Base-by-base conservation (phyloP, 1,140 invertebrate species). In the Aphelenchoides besseyi region DNA sequence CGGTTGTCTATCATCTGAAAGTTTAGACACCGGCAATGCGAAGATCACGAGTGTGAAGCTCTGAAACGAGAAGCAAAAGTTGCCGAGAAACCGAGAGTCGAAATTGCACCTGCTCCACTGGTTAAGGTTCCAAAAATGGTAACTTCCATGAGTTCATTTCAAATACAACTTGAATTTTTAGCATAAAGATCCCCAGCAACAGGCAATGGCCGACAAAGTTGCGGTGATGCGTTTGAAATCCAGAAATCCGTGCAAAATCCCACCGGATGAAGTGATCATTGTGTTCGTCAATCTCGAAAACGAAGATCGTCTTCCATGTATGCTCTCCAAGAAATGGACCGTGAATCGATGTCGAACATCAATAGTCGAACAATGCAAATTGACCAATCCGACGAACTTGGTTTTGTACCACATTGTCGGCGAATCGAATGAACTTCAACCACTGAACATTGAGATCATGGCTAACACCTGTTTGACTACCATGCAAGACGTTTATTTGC, bases 41-140 rank as follows among this genome's bases (percentile, higher is more conserved):
- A 66, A 53, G 63, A 66, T 66, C 63, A 66, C 36, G 63, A 66
- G 12, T 66, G 63, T 30, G 63, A 32, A 12, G 8, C 16, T 66
- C 26, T 18, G 9, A 32, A 66, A 66, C 28, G 26, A 29, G 30
- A 33, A 26, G 12, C 0, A 53, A 53, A 23, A 37, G 63, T n/a
- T 33, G 16, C 28, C 30, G 5, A 59, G 55, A 59, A 5, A 33
- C 55, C 12, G 30, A 18, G 16, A 1, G 63, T 66, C 1, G 41
- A 36, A 53, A 66, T 37, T 29, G 63, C 18, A 18, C 30, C 2
- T 16, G 59, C n/a, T n/a, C n/a, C 30, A n/a, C n/a, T n/a, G 2
- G 30, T 66, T 28, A 66, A 66, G 30, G 63, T 33, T 16, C 63
- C 63, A 23, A 66, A 66, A 66, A 66, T 33, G 3, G 63, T 32